Base-by-base conservation (phyloP, 53 echinoderm and acorn worm species). In the Stichopus horrens region DNA sequence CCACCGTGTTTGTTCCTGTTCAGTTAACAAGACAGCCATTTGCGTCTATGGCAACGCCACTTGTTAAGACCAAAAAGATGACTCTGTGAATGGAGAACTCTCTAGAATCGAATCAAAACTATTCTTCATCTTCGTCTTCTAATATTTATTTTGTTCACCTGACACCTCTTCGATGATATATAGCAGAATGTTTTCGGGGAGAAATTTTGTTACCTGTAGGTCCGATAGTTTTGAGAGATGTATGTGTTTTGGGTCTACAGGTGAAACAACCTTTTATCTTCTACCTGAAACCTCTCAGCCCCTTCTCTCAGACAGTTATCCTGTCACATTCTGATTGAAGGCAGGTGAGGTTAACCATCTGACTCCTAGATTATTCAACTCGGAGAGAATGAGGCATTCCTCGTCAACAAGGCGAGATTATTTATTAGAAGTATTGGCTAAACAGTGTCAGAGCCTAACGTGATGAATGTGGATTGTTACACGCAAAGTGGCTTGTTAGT, bases 391-490 rank as follows among this genome's bases (percentile, higher is more conserved):
- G 37, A 37, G 37, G 37, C 37, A 37, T 37, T 37, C 37, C 37
- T 37, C 37, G 37, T 37, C 37, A 37, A 37, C 37, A 37, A 37
- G 37, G 37, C 37, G 77, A 53, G 37, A 54, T 58, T 80, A 80
- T 80, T 80, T 80, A 80, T 80, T 58, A 80, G 80, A 21, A n/a
- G 7, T 80, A 57, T 80, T 80, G 80, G 57, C 80, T 80, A 80
- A 80, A 80, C 80, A 80, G 56, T 80, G 80, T 80, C 80, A 80
- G 9, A 9, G 7, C 55, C 7, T 58, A 56, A 18, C 52, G 20
- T 80, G 80, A 80, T 80, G 80, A 9, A 80, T 80, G 80, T 19
- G 57, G 7, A 16, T 7, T n/a, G 57, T 80, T 21, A 80, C 80
- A 80, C 80, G 80, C 80, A 80, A 80, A 57, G 55, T 13, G 59